A percentile compares a stretch with the other conserved stretches of the same genome.
These are phyloP conservation scores for Eurytoma adleriae DNA, from an alignment of 2,888 invertebrate species.

Conservation along the genomic window DNA sequence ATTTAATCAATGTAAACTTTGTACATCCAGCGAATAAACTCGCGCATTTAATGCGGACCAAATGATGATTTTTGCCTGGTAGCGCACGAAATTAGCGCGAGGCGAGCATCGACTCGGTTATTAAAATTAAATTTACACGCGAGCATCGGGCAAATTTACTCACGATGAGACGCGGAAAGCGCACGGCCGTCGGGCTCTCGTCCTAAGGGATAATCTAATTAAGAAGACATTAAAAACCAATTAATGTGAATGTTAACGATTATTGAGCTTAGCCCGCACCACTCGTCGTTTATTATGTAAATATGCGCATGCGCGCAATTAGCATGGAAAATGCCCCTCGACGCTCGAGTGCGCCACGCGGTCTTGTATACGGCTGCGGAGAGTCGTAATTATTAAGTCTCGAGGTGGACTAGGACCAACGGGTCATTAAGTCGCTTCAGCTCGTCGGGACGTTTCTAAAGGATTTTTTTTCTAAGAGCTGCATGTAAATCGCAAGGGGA, in stretches of 20 bases:
- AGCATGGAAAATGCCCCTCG: conserved; percentile 37
- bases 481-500: too few relatives aligned
- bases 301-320: conserved; percentile 23
- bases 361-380: too few relatives aligned
- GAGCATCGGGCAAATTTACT: background rate
- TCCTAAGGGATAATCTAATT: conserved; percentile 33
- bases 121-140: background rate
- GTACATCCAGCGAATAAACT: too few relatives aligned
- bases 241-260: conserved; percentile 41
- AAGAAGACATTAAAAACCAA: conserved; percentile 40
- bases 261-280: conserved; percentile 1
- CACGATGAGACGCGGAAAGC: background rate
- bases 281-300: conserved; percentile 24
- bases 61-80: too few relatives aligned
- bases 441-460: background rate
- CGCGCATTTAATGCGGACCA: too few relatives aligned
- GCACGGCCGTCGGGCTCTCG: background rate
- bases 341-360: background rate
- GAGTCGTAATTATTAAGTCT: conserved; percentile 10
- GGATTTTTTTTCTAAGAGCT: background rate
- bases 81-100: too few relatives aligned
- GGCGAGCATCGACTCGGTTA: background rate
- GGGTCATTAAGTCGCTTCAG: conserved; percentile 30
- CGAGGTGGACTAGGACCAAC: background rate
- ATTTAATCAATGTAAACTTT: too few relatives aligned